Evolutionary conservation across 30 jellyfish, hydroid and myxozoan species (phyloP).

Genomic region (Cassiopea andromeda): DNA sequence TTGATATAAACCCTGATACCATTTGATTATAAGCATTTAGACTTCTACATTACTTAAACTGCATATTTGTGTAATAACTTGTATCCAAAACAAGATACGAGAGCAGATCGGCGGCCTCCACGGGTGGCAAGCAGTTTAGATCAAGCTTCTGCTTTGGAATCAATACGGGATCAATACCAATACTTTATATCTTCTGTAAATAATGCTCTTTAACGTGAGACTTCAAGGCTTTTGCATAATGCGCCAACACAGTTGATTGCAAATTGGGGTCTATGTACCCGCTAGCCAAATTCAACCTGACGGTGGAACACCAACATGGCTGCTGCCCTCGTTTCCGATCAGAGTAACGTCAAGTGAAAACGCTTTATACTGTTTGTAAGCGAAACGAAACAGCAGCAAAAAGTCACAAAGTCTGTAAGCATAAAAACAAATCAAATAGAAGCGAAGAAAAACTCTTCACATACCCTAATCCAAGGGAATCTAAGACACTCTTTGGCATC

Average conservation of each 20-base stretch:
- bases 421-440: no score
- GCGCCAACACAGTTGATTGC: neutral
- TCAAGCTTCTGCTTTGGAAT: conserved; percentile 2
- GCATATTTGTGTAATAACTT: conserved; percentile 3
- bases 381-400: no score
- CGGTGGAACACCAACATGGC: no score
- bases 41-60: conserved; percentile 1
- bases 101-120: conserved; percentile 24
- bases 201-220: conserved; percentile 5
- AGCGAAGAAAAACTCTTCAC: neutral
- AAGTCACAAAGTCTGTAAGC: no score
- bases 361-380: no score
- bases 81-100: conserved; percentile 22
- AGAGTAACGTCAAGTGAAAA: no score
- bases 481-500: conserved; percentile 92
- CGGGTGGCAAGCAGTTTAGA: conserved; percentile 12
- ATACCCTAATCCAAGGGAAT: conserved; percentile 88
- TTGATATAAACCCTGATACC: conserved; percentile 58
- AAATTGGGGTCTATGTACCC: neutral
- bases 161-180: conserved; percentile 20
- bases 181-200: neutral
- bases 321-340: no score
- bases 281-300: neutral
- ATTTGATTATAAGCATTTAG: conserved; percentile 44
- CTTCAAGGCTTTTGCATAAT: conserved; percentile 8